Evolutionary conservation across 2,797 vertebrate species (phyloP), one percentile per base, ranked within the genome.

Genomic region (Gymnothorax javanicus): DNA sequence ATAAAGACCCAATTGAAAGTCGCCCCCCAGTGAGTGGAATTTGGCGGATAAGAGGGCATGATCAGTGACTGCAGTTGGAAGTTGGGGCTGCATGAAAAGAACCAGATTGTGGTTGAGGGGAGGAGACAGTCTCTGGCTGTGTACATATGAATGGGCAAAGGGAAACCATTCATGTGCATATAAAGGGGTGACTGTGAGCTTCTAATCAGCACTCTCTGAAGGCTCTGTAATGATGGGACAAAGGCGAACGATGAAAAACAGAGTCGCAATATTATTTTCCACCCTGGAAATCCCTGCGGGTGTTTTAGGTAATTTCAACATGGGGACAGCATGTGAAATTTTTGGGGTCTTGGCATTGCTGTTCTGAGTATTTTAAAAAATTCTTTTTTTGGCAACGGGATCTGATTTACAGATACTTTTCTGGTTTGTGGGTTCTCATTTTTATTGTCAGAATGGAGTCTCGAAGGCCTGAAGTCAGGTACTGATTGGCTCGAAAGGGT

Each of bases 141-240:
- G 52, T 52, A 54, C 56, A 50, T 81, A 52, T 81, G 77, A 81
- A 56, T 81, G 52, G 52, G 77, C 23, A 56, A 81, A 81, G 50
- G 17, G 20, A 52, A 20, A n/a, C 77, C 77, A 81, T 81, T 81
- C 77, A 81, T 17, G 6, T 7, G 15, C 50, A n/a, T 3, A 81
- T 81, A 81, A 81, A 81, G 77, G 56, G 77, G 52, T 81, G 77
- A 81, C 77, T 81, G 77, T 81, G 77, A 52, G 50, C 50, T 56
- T 56, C 23, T 50, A 23, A 17, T 20, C 3, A 52, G 52, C 7
- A 2, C 52, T 81, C 52, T 81, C 77, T 43, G 20, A 56, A 81
- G 15, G 52, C 77, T 56, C 23, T 7, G 50, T 56, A 56, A n/a
- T 23, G 77, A 81, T n/a, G 52, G 52, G 56, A 9, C 15, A 77